Conservation (phyloP, 2,888 invertebrate genomes). For the Ypsolopha scabrella region DNA sequence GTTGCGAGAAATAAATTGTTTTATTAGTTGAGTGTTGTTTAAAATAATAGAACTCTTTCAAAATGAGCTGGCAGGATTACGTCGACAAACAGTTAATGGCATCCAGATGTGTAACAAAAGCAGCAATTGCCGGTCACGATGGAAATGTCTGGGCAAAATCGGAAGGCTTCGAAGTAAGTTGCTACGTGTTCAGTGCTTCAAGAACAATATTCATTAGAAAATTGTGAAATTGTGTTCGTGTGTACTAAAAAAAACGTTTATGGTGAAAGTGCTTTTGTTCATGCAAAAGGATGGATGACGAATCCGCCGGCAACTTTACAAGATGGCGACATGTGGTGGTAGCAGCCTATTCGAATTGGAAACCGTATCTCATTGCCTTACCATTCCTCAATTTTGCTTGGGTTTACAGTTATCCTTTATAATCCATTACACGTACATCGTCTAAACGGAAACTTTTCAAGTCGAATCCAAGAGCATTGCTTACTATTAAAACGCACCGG, state of each 20-base stretch:
- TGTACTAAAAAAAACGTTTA: slow-evolving; percentile 20
- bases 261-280: slow-evolving; percentile 26
- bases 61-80: slow-evolving; percentile 99
- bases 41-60: slow-evolving; percentile 68
- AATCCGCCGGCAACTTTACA: slow-evolving; percentile 60
- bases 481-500: too few species aligned
- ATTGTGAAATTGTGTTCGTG: slow-evolving; percentile 20
- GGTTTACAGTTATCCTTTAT: too few species aligned
- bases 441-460: too few species aligned
- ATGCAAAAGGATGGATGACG: slow-evolving; percentile 34
- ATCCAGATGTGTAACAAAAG: slow-evolving; percentile 94
- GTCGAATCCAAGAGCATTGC: too few species aligned
- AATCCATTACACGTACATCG: too few species aligned
- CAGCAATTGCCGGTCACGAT: slow-evolving; percentile 95
- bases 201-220: slow-evolving; percentile 13
- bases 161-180: slow-evolving; percentile 92
- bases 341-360: slow-evolving; percentile 33
- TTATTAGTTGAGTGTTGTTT: slow-evolving; percentile 65
- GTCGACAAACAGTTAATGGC: slow-evolving; percentile 97
- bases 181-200: slow-evolving; percentile 37
- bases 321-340: slow-evolving; percentile 66
- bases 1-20: slow-evolving; percentile 60
- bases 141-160: slow-evolving; percentile 96
- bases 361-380: slow-evolving; percentile 7
- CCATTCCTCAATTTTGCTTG: too few species aligned